These are phyloP conservation scores for Orientallactaga sibirica DNA, from an alignment of 2,797 vertebrate species.

Conservation along the genomic window DNA sequence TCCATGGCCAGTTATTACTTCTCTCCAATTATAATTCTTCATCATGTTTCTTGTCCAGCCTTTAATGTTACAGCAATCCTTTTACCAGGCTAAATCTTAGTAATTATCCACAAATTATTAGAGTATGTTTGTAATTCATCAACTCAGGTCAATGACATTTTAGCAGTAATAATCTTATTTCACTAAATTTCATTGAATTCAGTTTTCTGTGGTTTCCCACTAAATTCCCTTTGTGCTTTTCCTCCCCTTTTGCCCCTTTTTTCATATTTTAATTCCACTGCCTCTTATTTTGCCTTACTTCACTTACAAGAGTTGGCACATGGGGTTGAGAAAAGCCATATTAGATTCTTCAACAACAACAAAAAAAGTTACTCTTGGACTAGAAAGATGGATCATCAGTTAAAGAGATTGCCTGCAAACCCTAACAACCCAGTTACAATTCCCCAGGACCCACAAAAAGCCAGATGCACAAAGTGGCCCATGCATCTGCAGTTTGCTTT, in stretches of 20 bases:
- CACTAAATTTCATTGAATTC: neutral
- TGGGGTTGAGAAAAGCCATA: neutral
- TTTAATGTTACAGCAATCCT: neutral
- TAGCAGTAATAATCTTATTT: neutral
- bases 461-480: too few species aligned
- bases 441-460: too few species aligned
- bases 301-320: neutral
- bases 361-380: neutral
- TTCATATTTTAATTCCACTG: neutral
- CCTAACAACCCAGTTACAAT: too few species aligned
- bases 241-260: neutral
- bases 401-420: too few species aligned
- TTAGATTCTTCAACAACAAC: neutral
- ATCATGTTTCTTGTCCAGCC: neutral
- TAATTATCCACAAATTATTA: neutral
- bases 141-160: neutral
- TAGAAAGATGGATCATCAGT: too few species aligned
- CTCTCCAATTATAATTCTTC: neutral
- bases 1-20: neutral
- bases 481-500: too few species aligned
- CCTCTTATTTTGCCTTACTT: neutral
- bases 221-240: neutral
- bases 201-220: neutral
- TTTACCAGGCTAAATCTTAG: neutral
- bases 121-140: neutral